These are phyloP conservation scores for Leptoclinus maculatus DNA, from an alignment of 2,797 vertebrate species.

Conservation along the genomic window DNA sequence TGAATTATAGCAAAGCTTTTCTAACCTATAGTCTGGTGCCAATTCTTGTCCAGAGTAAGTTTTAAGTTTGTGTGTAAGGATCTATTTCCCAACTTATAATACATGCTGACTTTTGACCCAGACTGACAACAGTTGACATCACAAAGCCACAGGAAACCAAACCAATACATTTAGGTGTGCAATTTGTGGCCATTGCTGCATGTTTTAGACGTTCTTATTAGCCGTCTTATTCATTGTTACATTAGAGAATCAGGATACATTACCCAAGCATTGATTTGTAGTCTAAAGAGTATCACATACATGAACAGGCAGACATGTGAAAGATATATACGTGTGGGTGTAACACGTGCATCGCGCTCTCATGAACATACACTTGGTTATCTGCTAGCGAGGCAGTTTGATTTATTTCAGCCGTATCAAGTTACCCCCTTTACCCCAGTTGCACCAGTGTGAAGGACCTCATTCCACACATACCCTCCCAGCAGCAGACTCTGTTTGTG, in stretches of 20 bases:
- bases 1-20: too few species aligned
- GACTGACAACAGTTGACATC: neutral
- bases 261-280: neutral
- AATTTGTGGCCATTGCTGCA: neutral
- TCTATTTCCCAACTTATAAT: neutral
- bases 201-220: neutral
- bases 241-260: neutral
- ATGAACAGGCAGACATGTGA: neutral
- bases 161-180: neutral
- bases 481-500: conserved; percentile 51
- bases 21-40: too few species aligned
- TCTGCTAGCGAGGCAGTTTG: conserved; percentile 24
- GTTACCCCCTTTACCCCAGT: conserved; percentile 55
- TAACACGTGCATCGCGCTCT: neutral
- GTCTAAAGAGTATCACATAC: neutral
- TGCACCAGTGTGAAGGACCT: conserved; percentile 46
- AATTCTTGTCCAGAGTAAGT: neutral
- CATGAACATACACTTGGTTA: conserved; percentile 1
- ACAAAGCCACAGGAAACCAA: neutral
- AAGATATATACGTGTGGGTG: conserved; percentile 20
- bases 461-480: conserved; percentile 46
- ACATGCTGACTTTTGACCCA: neutral
- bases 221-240: neutral
- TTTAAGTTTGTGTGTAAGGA: neutral
- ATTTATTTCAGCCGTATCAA: conserved; percentile 40